Evolutionary conservation across 92 coral and sea anemone genomes (phyloP).

Genomic region (Heliopora coerulea): DNA sequence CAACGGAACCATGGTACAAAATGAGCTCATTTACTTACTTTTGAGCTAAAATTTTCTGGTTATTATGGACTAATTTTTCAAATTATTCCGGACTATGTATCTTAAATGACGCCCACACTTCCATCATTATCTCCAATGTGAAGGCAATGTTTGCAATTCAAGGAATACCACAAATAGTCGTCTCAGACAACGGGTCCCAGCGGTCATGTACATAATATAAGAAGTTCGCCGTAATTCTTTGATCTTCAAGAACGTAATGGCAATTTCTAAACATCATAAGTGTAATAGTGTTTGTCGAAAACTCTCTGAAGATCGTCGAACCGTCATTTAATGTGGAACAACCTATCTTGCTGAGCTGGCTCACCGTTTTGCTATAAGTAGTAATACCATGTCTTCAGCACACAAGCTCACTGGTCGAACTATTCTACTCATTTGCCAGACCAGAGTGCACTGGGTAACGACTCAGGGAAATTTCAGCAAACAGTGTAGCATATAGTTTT

Average conservation of each 20-base stretch:
- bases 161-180: neutral
- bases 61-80: slow-evolving; percentile 1
- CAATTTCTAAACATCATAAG: neutral
- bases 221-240: neutral
- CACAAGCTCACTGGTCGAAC: too few species aligned
- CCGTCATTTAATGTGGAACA: too few species aligned
- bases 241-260: neutral
- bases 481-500: too few species aligned
- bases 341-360: too few species aligned
- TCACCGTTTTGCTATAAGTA: too few species aligned
- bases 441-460: too few species aligned
- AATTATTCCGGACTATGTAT: neutral
- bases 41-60: neutral
- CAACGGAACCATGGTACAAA: slow-evolving; percentile 1
- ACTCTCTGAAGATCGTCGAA: too few species aligned
- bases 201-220: neutral
- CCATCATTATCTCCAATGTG: neutral
- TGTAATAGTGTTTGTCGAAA: neutral
- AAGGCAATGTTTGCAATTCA: neutral
- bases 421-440: too few species aligned
- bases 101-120: neutral
- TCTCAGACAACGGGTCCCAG: slow-evolving; percentile 3
- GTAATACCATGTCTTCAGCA: too few species aligned
- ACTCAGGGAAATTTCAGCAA: too few species aligned
- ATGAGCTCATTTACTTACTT: neutral